phyloP scores from a whole-genome alignment of 2,113 vertebrate species.

The Oplegnathus fasciatus region DNA sequence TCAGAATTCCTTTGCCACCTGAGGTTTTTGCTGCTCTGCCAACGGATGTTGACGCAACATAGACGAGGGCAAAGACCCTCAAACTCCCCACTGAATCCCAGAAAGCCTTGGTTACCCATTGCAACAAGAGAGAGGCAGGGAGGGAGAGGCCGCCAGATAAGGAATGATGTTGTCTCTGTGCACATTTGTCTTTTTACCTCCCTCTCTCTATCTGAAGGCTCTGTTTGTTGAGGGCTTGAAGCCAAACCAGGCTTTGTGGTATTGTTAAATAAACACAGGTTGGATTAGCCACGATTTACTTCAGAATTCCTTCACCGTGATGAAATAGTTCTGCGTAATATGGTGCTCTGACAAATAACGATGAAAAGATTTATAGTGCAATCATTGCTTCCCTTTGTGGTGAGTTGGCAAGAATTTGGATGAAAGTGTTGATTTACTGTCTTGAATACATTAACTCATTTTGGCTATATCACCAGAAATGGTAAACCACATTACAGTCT shows the following conservation, averaged over 20 bases:
- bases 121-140: neutral
- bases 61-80: conserved; percentile 19
- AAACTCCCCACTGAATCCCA: neutral
- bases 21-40: conserved; percentile 38
- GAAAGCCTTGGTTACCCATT: conserved; percentile 26
- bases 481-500: neutral
- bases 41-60: conserved; percentile 18
- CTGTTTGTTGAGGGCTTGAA: conserved; percentile 29
- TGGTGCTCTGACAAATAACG: neutral
- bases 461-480: neutral
- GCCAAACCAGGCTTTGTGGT: conserved; percentile 31
- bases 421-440: neutral
- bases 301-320: conserved; percentile 37
- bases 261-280: conserved; percentile 36
- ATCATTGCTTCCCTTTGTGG: neutral
- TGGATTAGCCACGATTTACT: conserved; percentile 19
- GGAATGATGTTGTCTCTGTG: conserved; percentile 27
- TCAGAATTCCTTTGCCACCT: conserved; percentile 21
- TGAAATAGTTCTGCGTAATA: neutral
- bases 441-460: neutral
- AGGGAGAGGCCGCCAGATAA: neutral
- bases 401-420: neutral
- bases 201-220: neutral
- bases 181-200: conserved; percentile 29
- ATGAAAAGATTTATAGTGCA: neutral